Evolutionary conservation across 2,888 invertebrate genomes (phyloP).

Genomic region (Vandiemenella viatica): DNA sequence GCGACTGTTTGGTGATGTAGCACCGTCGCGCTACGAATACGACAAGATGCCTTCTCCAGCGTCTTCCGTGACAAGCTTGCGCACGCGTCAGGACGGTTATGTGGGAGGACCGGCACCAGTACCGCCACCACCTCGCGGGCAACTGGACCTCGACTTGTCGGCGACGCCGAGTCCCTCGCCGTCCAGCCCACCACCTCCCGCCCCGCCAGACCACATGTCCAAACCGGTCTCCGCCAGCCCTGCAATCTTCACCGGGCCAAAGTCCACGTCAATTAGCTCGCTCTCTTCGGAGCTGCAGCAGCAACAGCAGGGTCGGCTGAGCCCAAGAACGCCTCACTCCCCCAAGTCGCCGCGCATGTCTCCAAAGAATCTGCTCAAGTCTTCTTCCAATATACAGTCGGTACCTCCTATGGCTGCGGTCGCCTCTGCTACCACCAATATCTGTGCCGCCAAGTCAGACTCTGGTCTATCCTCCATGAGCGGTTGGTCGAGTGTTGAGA

Average conservation of each 20-base stretch:
- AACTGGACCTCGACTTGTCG: slow-evolving; percentile 10
- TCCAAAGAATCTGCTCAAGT: slow-evolving; percentile 48
- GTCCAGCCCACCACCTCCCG: slow-evolving; percentile 64
- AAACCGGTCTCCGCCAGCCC: slow-evolving; percentile 20
- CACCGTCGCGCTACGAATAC: slow-evolving; percentile 16
- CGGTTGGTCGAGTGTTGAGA: slow-evolving; percentile 72
- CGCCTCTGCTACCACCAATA: slow-evolving; percentile 28
- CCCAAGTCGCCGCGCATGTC: slow-evolving; percentile 59
- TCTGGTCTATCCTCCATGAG: slow-evolving; percentile 78
- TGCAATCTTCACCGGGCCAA: slow-evolving; percentile 24
- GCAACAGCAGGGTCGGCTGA: slow-evolving; percentile 17
- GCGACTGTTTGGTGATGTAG: slow-evolving; percentile 32
- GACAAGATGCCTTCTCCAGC: slow-evolving; percentile 28
- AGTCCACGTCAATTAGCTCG: slow-evolving; percentile 24
- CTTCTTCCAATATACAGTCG: no score
- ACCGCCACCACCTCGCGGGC: not conserved
- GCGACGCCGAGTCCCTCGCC: slow-evolving; percentile 33
- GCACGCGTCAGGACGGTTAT: slow-evolving; percentile 48
- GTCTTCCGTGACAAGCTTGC: slow-evolving; percentile 43
- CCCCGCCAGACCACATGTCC: slow-evolving; percentile 49
- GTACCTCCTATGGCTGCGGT: no score
- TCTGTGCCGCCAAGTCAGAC: slow-evolving; percentile 65
- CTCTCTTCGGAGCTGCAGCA: slow-evolving; percentile 19
- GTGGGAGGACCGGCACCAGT: slow-evolving; percentile 25
- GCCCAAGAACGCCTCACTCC: slow-evolving; percentile 32